These are phyloP conservation scores for Drosophila colorata DNA, from an alignment of 2,888 invertebrate genomes.

Conservation along the genomic window DNA sequence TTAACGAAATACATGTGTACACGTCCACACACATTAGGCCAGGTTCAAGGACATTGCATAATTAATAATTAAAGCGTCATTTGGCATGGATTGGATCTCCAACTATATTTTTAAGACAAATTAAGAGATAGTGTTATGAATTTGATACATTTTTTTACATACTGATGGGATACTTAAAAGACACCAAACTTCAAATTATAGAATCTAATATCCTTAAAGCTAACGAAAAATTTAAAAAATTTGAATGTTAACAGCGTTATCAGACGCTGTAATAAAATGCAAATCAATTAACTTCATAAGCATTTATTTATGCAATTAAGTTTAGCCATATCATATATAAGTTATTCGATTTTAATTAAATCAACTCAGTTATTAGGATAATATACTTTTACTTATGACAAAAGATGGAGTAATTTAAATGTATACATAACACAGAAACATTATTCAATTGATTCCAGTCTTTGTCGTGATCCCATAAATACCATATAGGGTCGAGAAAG, in stretches of 20 bases:
- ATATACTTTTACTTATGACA: no score
- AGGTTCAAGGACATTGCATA: conserved; percentile 12
- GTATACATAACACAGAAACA: not conserved
- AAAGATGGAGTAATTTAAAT: no score
- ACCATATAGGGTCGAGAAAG: not conserved
- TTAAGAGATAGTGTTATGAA: no score
- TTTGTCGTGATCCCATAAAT: not conserved
- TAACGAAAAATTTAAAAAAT: no score
- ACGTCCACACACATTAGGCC: not conserved
- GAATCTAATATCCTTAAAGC: no score
- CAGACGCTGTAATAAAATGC: not conserved
- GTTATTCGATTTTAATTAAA: not conserved
- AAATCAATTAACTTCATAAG: not conserved
- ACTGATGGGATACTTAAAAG: no score
- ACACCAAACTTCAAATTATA: not conserved
- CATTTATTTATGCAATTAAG: no score
- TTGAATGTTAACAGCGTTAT: no score
- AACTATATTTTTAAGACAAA: not conserved
- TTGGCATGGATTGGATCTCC: conserved; percentile 18
- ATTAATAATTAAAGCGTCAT: not conserved
- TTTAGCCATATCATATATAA: no score
- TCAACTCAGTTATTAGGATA: not conserved
- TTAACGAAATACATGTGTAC: conserved; percentile 6
- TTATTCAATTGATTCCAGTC: no score
- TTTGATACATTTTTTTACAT: no score